A percentile compares a stretch with the other conserved stretches of the same genome.
Conservation (phyloP, 2,113 vertebrate species). For the Syrmaticus mikado region DNA sequence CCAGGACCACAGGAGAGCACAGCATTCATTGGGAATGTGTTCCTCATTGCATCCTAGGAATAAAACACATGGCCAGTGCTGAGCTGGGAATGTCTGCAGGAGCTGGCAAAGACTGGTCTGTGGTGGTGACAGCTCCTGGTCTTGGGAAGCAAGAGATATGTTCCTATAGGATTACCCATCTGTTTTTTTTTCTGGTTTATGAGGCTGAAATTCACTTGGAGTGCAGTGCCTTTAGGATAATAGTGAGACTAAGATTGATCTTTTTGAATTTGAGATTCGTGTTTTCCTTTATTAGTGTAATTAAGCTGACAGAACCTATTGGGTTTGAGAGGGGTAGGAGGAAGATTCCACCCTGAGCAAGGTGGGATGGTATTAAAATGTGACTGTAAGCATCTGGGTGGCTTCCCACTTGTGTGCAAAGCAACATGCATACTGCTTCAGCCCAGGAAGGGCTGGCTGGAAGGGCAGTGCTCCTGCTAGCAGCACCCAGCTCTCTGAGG, state of each 20-base stretch:
- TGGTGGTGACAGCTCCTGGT: too few relatives aligned
- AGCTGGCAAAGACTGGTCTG: not conserved
- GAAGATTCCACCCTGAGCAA: not conserved
- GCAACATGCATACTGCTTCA: not conserved
- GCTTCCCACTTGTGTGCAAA: not conserved
- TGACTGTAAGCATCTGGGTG: not conserved
- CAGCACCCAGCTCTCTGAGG: not conserved
- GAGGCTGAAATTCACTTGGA: not conserved
- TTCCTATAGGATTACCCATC: not conserved
- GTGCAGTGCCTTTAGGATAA: accelerated
- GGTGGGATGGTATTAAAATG: not conserved
- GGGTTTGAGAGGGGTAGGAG: not conserved
- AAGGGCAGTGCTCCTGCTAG: not conserved
- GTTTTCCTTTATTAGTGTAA: not conserved
- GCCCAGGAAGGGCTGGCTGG: not conserved
- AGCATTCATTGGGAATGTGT: not conserved
- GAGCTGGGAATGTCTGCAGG: not conserved
- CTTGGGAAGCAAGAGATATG: not conserved
- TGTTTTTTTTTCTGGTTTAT: not conserved
- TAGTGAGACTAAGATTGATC: not conserved
- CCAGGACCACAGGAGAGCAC: not conserved
- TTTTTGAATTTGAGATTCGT: not conserved
- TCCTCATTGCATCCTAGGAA: not conserved
- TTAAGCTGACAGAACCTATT: not conserved
- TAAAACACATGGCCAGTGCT: not conserved